phyloP scores from a whole-genome alignment of 2,888 invertebrate species.

The Ophion ellenae region DNA sequence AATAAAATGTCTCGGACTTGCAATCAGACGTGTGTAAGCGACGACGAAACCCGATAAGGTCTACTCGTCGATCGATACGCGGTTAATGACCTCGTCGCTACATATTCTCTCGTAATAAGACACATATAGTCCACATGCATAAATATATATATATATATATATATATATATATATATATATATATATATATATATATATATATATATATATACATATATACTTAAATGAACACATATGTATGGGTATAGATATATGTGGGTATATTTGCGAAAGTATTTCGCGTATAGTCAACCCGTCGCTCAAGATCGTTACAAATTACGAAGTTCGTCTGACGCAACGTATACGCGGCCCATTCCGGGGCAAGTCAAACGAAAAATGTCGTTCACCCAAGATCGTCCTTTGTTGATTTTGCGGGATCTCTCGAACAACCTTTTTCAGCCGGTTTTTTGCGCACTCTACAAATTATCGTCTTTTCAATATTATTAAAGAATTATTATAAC shows the following conservation, averaged over 20 bases:
- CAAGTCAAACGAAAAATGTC: constrained; percentile 5
- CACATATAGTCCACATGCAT: not conserved
- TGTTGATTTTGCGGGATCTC: no score
- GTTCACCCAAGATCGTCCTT: not conserved
- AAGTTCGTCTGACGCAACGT: constrained; percentile 41
- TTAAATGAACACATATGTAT: not conserved
- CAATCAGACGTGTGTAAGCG: constrained; percentile 61
- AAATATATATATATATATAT: not conserved
- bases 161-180: not conserved
- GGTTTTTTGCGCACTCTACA: no score
- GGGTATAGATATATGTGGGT: not conserved
- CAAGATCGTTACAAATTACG: constrained; percentile 31
- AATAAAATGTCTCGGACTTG: constrained; percentile 59
- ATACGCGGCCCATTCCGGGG: not conserved
- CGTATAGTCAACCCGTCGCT: constrained; percentile 4
- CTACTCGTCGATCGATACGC: constrained; percentile 60
- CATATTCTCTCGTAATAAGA: constrained; percentile 25
- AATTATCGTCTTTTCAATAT: no score
- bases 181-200: constrained; percentile 9
- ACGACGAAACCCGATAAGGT: constrained; percentile 64
- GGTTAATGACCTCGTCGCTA: constrained; percentile 60
- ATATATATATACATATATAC: not conserved
- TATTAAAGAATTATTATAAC: no score
- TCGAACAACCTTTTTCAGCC: no score
- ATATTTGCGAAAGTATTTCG: constrained; percentile 55